These are phyloP conservation scores for Paracanthobrama guichenoti DNA, from an alignment of 2,113 vertebrate genomes.

Conservation along the genomic window DNA sequence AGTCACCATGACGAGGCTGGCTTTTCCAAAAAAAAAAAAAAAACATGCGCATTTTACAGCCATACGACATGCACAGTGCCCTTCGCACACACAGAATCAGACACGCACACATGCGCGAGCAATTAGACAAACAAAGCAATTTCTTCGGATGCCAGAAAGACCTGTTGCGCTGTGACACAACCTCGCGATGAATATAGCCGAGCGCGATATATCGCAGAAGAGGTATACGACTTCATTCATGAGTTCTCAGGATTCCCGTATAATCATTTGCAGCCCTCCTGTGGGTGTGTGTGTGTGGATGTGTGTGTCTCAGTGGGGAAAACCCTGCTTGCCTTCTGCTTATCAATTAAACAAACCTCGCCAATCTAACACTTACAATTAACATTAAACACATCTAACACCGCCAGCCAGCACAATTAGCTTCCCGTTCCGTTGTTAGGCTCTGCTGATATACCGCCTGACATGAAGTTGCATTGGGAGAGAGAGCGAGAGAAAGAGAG, in stretches of 20 bases:
- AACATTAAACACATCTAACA: conserved; percentile 59
- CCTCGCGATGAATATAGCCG: neutral
- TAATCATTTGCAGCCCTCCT: conserved; percentile 50
- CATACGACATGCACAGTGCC: conserved; percentile 49
- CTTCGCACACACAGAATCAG: conserved; percentile 28
- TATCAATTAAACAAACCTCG: conserved; percentile 53
- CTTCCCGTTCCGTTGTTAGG: conserved; percentile 34
- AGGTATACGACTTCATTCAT: conserved; percentile 56
- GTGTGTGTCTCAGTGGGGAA: conserved; percentile 44
- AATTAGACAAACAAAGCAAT: neutral
- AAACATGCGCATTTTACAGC: conserved; percentile 51
- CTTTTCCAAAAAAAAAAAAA: conserved; percentile 65
- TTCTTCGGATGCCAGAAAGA: neutral
- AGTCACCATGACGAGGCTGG: conserved; percentile 82
- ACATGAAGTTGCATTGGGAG: conserved; percentile 25
- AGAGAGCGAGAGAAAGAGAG: conserved; percentile 37
- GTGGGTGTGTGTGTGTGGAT: conserved; percentile 10
- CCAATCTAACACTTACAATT: conserved; percentile 68
- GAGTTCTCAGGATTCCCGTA: conserved; percentile 61
- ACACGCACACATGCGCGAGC: conserved; percentile 44
- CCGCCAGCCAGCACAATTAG: conserved; percentile 48
- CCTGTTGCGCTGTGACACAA: conserved; percentile 28
- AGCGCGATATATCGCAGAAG: conserved; percentile 35
- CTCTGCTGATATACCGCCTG: conserved; percentile 28
- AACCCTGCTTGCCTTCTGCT: conserved; percentile 45